phyloP scores from a whole-genome alignment of 1,140 invertebrate genomes.

The Drosophila sp. region DNA sequence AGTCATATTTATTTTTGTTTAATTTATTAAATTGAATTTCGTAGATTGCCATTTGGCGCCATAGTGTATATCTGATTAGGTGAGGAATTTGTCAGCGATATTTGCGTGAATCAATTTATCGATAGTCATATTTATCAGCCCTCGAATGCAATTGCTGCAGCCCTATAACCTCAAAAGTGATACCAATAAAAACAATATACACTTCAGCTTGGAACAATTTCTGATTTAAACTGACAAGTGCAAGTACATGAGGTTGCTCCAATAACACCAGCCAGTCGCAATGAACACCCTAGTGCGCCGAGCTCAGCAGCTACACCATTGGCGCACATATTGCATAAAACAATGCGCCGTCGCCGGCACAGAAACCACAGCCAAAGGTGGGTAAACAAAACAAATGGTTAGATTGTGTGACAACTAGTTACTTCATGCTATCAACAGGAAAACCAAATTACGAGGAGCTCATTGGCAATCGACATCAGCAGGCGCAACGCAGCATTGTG shows the following conservation, averaged over 20 bases:
- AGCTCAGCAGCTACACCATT: conserved; percentile 43
- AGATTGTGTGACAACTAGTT: not conserved
- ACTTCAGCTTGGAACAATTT: conserved; percentile 11
- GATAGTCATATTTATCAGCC: conserved; percentile 4
- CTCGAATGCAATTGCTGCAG: conserved; percentile 24
- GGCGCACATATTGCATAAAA: conserved; percentile 69
- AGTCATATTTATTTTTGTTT: not conserved
- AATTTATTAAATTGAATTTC: not conserved
- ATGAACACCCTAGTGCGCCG: conserved; percentile 71
- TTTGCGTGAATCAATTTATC: not conserved
- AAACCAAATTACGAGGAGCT: conserved; percentile 69
- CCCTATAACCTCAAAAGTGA: conserved; percentile 58
- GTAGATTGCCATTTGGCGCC: not conserved
- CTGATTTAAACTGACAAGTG: conserved; percentile 16
- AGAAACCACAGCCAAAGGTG: conserved; percentile 17
- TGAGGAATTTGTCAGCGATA: not conserved
- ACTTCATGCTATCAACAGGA: conserved; percentile 14
- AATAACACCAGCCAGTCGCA: conserved; percentile 20
- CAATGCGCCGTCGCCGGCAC: conserved; percentile 43
- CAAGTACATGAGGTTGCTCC: conserved; percentile 35
- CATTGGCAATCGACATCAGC: conserved; percentile 60
- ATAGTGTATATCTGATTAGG: not conserved
- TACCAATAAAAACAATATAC: conserved; percentile 36
- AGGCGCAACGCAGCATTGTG: conserved; percentile 85
- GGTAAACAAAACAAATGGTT: conserved; percentile 14